Percentiles rank a stretch among this genome's conserved stretches.
Evolutionary conservation across 2,113 vertebrate genomes (phyloP).

Genomic region (Corythoichthys intestinalis): DNA sequence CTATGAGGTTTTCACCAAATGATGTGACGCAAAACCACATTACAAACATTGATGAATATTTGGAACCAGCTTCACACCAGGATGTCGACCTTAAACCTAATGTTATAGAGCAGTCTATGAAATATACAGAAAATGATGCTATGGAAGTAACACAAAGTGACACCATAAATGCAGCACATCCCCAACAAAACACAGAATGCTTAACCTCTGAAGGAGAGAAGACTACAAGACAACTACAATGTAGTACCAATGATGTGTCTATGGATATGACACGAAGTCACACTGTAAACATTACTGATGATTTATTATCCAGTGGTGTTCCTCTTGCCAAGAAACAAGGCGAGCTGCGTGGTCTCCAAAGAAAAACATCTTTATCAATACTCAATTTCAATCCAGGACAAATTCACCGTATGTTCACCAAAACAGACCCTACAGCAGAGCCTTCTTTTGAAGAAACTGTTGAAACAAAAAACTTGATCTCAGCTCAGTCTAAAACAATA

Average conservation of each 20-base stretch:
- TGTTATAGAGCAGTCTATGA: slow-evolving; percentile 16
- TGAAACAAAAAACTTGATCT: background rate
- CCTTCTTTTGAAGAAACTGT: background rate
- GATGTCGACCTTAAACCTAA: background rate
- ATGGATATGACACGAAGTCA: slow-evolving; percentile 1
- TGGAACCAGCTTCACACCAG: background rate
- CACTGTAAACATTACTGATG: slow-evolving; percentile 16
- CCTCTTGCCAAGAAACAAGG: slow-evolving; percentile 8
- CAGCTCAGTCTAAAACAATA: background rate
- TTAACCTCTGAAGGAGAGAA: background rate
- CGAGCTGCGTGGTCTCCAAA: background rate
- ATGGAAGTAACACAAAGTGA: slow-evolving; percentile 23
- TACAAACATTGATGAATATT: slow-evolving; percentile 18
- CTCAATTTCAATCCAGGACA: slow-evolving; percentile 42
- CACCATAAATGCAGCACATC: slow-evolving; percentile 4
- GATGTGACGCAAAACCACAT: slow-evolving; percentile 35
- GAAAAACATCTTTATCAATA: slow-evolving; percentile 34
- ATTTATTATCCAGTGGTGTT: slow-evolving; percentile 3
- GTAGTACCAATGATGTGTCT: background rate
- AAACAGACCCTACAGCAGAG: slow-evolving; percentile 10
- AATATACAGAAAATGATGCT: slow-evolving; percentile 15
- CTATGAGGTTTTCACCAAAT: slow-evolving; percentile 15
- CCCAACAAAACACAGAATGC: background rate
- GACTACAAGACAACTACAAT: background rate
- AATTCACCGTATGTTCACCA: slow-evolving; percentile 7